Conservation (phyloP, 1,140 invertebrate species). For the Meloidogyne chitwoodi region DNA sequence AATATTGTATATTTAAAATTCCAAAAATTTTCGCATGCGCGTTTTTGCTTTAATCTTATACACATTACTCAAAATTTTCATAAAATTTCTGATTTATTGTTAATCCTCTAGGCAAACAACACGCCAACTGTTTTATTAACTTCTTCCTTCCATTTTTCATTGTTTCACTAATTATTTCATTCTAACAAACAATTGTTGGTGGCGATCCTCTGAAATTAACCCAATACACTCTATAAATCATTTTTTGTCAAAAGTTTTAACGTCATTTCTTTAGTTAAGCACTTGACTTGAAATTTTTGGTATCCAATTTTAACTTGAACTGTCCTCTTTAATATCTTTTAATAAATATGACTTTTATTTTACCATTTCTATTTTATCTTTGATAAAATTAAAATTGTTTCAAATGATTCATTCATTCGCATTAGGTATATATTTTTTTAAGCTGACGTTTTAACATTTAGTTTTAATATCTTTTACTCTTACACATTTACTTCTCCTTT, state of each 20-base stretch:
- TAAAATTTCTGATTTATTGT: background rate
- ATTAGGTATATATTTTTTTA: background rate
- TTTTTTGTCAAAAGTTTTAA: background rate
- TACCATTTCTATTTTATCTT: too few relatives aligned
- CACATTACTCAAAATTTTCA: too few relatives aligned
- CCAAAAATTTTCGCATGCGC: too few relatives aligned
- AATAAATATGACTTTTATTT: too few relatives aligned
- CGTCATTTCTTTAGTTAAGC: background rate
- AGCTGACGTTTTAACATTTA: background rate
- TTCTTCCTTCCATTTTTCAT: background rate
- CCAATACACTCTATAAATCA: background rate
- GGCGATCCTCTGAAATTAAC: background rate
- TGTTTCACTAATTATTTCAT: background rate
- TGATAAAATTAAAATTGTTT: too few relatives aligned
- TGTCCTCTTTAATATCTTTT: too few relatives aligned
- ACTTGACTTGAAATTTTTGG: background rate
- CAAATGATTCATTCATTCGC: too few relatives aligned
- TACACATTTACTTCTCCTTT: background rate
- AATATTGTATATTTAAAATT: too few relatives aligned
- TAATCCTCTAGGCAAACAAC: background rate
- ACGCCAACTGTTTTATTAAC: background rate
- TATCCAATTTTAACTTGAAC: too few relatives aligned
- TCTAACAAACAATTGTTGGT: background rate
- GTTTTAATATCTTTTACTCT: background rate
- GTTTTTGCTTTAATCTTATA: too few relatives aligned